Base-by-base conservation (phyloP, 2,113 vertebrate genomes). In the Dasyprocta punctata region DNA sequence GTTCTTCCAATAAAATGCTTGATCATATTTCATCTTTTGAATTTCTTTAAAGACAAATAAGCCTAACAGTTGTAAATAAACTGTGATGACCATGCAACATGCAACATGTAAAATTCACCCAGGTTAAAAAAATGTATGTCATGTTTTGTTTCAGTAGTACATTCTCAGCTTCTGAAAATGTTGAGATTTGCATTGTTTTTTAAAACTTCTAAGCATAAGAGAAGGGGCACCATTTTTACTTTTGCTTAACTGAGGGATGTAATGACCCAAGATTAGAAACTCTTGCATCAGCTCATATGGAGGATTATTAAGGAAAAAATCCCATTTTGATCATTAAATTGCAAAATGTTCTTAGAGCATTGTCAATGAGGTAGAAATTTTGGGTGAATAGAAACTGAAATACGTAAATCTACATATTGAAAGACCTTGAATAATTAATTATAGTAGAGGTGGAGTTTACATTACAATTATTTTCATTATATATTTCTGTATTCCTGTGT, bases 351-450 rank as follows among this genome's bases (percentile, higher is more conserved):
- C 49, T 94, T 71, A 94, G 90, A 71, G 19, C 71, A 86, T 38
- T 95, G 17, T 92, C 86, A 95, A 22, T 93, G 85, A 96, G 61
- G 61, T 90, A 95, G 63, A 96, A 94, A 82, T 47, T 73, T 44
- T 92, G 63, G 67, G 33, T 60, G 49, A 93, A 16, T 58, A 85
- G 63, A 95, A 93, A 17, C 28, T 96, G 22, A 96, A 89, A 88
- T 95, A 73, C 90, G 5, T 89, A 96, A 93, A 94, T 93, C 24
- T 67, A 10, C 63, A 92, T 83, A 94, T 96, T 88, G 41, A 95
- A 93, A 94, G 77, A 90, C 28, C 44, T 90, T 96, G 38, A 95
- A 92, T 96, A 98, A 92, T 93, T 96, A 93, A 86, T 90, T 92
- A 90, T 14, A 92, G 19, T 17, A 96, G 86, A 95, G 47, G 12